Evolutionary conservation across 1,140 invertebrate genomes (phyloP), one percentile per base, ranked within the genome.

Genomic region (Platyscapa corneri): DNA sequence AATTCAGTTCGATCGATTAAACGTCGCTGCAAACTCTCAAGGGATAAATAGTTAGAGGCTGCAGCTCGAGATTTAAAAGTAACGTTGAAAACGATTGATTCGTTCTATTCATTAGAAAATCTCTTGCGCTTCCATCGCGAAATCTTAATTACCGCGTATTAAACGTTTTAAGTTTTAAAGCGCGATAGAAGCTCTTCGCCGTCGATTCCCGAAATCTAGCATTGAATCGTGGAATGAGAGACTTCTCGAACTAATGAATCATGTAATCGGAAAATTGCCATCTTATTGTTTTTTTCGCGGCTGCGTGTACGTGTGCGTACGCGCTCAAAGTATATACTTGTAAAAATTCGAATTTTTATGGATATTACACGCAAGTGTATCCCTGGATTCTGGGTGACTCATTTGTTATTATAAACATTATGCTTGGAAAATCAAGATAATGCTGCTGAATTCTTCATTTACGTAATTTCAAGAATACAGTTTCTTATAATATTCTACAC

Each of bases 371-470:
- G 5, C 27, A 27, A 14, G 27, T 60, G 23, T 23, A 60, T 14
- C 56, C 23, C 27, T 60, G 56, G 10, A 3, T 60, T 60, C 27
- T 60, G 27, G 23, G 27, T 60, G 64, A 67, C 64, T 32, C 64
- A 67, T 67, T 67, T 67, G 12, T 67, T 67, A 67, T 67, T 34
- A 67, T 67, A 67, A 67, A 67, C 64, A 34, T 32, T 14, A 27
- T 60, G 10, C 56, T 60, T 27, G 56, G 23, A 60, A 60, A 60
- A 60, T 60, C 23, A 60, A 27, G 23, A 60, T 27, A 60, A 60
- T 60, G 56, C 3, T 3, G 27, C 56, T 60, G 56, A 60, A 60
- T 27, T 27, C 56, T 60, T 60, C 23, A 27, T 60, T 60, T 60
- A 60, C 23, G 23, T 60, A 60, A 27, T 60, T 60, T 60, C 56